Percentiles rank a stretch among this genome's conserved stretches.
These are phyloP conservation scores for Stenopsyche tienmushanensis DNA, from an alignment of 1,140 invertebrate genomes.

Conservation along the genomic window DNA sequence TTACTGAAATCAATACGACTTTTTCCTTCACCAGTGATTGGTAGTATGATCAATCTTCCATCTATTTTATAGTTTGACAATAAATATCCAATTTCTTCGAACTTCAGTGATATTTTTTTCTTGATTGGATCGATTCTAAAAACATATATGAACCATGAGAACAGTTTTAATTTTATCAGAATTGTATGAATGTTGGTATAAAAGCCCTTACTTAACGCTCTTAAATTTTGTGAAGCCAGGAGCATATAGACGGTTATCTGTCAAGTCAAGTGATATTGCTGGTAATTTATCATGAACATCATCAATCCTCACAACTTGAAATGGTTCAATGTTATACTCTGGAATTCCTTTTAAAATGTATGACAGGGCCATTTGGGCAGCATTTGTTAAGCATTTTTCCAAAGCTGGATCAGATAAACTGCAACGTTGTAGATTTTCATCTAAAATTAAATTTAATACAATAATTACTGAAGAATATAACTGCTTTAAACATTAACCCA, in stretches of 20 bases:
- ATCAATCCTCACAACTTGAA: slow-evolving; percentile 47
- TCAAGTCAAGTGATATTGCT: slow-evolving; percentile 46
- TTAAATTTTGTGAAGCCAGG: slow-evolving; percentile 45
- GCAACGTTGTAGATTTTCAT: too few species aligned
- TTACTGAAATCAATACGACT: slow-evolving; percentile 50
- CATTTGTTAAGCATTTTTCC: slow-evolving; percentile 43
- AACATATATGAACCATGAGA: slow-evolving; percentile 12
- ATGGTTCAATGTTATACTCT: slow-evolving; percentile 42
- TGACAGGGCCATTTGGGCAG: slow-evolving; percentile 45
- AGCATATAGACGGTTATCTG: slow-evolving; percentile 45
- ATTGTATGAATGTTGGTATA: background rate
- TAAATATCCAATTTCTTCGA: slow-evolving; percentile 45
- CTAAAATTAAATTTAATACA: too few species aligned
- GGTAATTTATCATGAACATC: slow-evolving; percentile 44
- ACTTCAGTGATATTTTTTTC: slow-evolving; percentile 41
- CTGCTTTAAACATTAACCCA: too few species aligned
- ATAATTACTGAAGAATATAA: too few species aligned
- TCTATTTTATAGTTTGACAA: slow-evolving; percentile 46
- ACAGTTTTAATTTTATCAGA: background rate
- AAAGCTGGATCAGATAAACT: slow-evolving; percentile 38
- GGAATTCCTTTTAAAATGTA: slow-evolving; percentile 45
- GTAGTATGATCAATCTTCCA: slow-evolving; percentile 47
- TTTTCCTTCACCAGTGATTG: slow-evolving; percentile 46
- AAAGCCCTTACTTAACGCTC: slow-evolving; percentile 44
- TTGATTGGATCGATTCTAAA: slow-evolving; percentile 40